These are phyloP conservation scores for Trachops cirrhosus DNA, from an alignment of 2,797 vertebrate genomes.

Conservation along the genomic window DNA sequence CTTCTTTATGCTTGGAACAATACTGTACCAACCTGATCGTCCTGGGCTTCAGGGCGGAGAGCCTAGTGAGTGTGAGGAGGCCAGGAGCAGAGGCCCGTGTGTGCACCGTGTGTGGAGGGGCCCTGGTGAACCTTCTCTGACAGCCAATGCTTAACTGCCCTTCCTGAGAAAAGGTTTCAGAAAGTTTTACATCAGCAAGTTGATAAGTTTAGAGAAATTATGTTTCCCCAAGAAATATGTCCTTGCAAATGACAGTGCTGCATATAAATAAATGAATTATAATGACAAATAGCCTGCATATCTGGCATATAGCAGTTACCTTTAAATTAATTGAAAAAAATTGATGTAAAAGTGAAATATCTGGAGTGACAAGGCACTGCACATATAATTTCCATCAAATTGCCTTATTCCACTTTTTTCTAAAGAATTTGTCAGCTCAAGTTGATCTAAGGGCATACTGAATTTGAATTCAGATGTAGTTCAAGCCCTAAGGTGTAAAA, in stretches of 20 bases:
- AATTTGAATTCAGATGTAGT: slow-evolving; percentile 65
- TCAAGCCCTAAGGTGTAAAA: slow-evolving; percentile 36
- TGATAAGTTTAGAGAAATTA: slow-evolving; percentile 51
- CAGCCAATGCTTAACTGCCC: not conserved
- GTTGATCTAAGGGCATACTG: slow-evolving; percentile 62
- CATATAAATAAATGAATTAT: slow-evolving; percentile 73
- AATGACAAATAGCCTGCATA: slow-evolving; percentile 62
- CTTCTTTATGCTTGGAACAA: not conserved
- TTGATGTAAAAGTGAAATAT: slow-evolving; percentile 71
- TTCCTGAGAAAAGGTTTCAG: slow-evolving; percentile 35
- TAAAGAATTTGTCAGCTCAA: slow-evolving; percentile 65
- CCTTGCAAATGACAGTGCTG: slow-evolving; percentile 61
- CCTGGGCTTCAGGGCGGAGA: not conserved
- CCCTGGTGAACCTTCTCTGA: not conserved
- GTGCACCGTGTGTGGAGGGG: not conserved
- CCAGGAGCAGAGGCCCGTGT: not conserved
- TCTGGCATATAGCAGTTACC: slow-evolving; percentile 58
- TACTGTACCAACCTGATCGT: not conserved
- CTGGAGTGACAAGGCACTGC: slow-evolving; percentile 59
- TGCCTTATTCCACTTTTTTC: slow-evolving; percentile 68
- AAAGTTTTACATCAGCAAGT: slow-evolving; percentile 42
- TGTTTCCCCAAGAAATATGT: slow-evolving; percentile 64
- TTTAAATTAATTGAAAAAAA: slow-evolving; percentile 69
- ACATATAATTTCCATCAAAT: slow-evolving; percentile 64
- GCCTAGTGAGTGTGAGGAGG: not conserved